Evolutionary conservation across 2,888 invertebrate genomes (phyloP).

Genomic region (Plagodis pulveraria): DNA sequence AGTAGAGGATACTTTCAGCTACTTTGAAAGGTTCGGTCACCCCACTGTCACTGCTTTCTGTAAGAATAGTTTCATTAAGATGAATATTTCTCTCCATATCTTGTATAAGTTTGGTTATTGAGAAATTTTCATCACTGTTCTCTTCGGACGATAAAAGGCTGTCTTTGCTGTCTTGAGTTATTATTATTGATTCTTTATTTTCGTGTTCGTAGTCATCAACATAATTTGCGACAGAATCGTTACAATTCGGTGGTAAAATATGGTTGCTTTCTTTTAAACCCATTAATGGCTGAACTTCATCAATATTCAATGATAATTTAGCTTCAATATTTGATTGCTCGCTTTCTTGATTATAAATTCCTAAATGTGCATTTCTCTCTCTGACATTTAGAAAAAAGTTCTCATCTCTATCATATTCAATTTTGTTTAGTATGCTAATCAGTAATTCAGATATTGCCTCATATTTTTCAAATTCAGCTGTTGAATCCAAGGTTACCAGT

Average conservation of each 20-base stretch:
- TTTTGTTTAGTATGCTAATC: slow-evolving; percentile 52
- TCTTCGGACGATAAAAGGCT: slow-evolving; percentile 5
- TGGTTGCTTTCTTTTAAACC: background rate
- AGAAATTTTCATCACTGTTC: slow-evolving; percentile 50
- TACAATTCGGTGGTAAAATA: background rate
- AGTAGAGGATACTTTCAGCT: slow-evolving; percentile 68
- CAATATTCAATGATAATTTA: too few relatives aligned
- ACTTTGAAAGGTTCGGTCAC: slow-evolving; percentile 51
- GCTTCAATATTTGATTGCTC: background rate
- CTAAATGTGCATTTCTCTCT: background rate
- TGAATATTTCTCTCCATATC: slow-evolving; percentile 56
- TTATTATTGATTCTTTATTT: slow-evolving; percentile 3
- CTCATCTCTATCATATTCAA: slow-evolving; percentile 45
- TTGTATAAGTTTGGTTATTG: slow-evolving; percentile 65
- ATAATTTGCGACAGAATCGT: background rate
- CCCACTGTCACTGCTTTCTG: slow-evolving; percentile 59
- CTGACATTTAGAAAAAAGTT: slow-evolving; percentile 10
- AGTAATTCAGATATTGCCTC: slow-evolving; percentile 68
- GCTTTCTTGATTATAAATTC: slow-evolving; percentile 2
- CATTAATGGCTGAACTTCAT: background rate
- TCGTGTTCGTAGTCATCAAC: slow-evolving; percentile 4
- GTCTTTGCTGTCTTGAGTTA: slow-evolving; percentile 14
- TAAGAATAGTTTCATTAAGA: slow-evolving; percentile 57
- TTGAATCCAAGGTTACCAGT: slow-evolving; percentile 67
- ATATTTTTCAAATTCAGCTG: slow-evolving; percentile 72